Evolutionary conservation across 2,797 vertebrate species (phyloP).

Genomic region (Coracias cyanogaster): DNA sequence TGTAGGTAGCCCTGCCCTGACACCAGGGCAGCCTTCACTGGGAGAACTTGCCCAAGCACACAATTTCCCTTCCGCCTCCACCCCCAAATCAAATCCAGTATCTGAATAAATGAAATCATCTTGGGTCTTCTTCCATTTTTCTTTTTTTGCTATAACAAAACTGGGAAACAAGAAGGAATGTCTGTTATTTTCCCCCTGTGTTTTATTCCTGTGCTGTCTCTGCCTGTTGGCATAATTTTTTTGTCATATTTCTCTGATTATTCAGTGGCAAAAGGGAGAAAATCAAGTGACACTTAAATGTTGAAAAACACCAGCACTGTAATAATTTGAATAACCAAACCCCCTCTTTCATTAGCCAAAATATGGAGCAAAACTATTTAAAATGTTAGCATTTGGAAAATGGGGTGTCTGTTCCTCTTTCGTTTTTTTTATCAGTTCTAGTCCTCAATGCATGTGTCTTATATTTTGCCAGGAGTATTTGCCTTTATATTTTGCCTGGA

Average conservation of each 20-base stretch:
- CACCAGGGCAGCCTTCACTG: not conserved
- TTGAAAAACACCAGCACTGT: not conserved
- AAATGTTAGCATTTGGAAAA: not conserved
- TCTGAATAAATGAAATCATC: not conserved
- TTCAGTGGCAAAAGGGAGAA: not conserved
- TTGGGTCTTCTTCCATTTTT: not conserved
- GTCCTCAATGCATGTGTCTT: not conserved
- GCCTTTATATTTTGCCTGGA: conserved; percentile 30
- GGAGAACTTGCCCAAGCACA: not conserved
- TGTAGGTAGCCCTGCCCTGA: not conserved
- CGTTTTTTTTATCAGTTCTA: not conserved
- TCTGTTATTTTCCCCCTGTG: not conserved
- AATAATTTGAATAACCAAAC: not conserved
- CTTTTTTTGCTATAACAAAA: not conserved
- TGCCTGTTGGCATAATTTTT: not conserved
- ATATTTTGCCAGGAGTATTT: not conserved
- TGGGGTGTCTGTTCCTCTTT: not conserved
- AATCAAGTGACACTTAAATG: not conserved
- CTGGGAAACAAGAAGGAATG: not conserved
- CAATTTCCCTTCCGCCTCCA: not conserved
- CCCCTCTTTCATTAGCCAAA: not conserved
- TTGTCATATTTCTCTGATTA: not conserved
- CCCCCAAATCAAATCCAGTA: not conserved
- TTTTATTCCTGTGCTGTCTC: not conserved
- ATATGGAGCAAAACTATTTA: not conserved